phyloP scores from a whole-genome alignment of 2,797 vertebrate species.

The Lateolabrax maculatus region DNA sequence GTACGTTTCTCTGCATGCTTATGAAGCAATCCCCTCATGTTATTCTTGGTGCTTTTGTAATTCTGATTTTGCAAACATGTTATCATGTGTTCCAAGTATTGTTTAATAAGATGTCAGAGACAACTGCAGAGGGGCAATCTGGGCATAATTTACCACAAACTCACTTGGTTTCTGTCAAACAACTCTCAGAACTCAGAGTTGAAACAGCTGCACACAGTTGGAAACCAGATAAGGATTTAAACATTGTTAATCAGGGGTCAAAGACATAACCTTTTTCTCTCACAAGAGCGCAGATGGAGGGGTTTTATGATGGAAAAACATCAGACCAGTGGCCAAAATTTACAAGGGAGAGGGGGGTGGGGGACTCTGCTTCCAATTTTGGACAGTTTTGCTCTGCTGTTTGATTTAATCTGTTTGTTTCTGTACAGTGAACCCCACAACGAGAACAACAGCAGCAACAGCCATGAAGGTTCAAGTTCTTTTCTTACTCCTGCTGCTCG shows the following conservation, averaged over 20 bases:
- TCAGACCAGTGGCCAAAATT: background rate
- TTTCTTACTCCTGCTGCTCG: slow-evolving; percentile 76
- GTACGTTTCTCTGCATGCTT: slow-evolving; percentile 49
- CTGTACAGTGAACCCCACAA: slow-evolving; percentile 39
- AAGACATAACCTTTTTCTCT: slow-evolving; percentile 7
- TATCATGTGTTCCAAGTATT: background rate
- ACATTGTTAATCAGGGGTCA: slow-evolving; percentile 35
- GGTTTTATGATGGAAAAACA: slow-evolving; percentile 30
- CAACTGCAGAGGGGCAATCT: background rate
- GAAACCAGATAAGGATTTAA: slow-evolving; percentile 20
- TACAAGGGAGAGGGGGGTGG: background rate
- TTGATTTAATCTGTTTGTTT: slow-evolving; percentile 38
- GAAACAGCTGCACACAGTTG: slow-evolving; percentile 65
- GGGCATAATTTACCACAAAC: background rate
- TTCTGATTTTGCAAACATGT: slow-evolving; percentile 1
- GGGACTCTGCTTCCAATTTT: slow-evolving; percentile 7
- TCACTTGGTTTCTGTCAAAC: slow-evolving; percentile 3
- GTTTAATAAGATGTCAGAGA: background rate
- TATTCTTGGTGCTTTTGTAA: background rate
- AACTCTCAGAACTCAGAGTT: slow-evolving; percentile 1
- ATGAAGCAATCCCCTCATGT: background rate
- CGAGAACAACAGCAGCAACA: slow-evolving; percentile 41
- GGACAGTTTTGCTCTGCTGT: slow-evolving; percentile 5
- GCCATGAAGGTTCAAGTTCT: slow-evolving; percentile 80
- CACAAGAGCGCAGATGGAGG: slow-evolving; percentile 21